Base-by-base conservation (phyloP, 1,140 invertebrate species). In the Grapholita molesta region DNA sequence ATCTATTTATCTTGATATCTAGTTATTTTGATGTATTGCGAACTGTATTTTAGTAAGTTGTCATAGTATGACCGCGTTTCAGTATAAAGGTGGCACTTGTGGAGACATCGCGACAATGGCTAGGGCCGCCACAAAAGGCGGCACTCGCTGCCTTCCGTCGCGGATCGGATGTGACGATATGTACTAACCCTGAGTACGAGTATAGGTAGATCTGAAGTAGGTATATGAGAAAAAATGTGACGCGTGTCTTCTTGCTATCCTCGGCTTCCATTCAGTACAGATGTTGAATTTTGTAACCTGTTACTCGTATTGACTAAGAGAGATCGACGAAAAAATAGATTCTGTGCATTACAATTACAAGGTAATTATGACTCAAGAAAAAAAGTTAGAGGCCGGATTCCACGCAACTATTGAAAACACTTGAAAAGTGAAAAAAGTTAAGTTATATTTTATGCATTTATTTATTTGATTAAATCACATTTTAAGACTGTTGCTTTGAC, bases 31-130 rank as follows among this genome's bases (percentile, higher is more conserved):
- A 21, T 21, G 21, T 15, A 0, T 6, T 23, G 18, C 2, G 21
- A 55, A 55, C 24, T 11, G 25, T n/a, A 55, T 11, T 8, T 8
- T 15, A 18, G 24, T 61, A 5, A 55, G 23, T 28, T 15, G n/a
- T 61, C 55, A 28, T 28, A 28, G n/a, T 61, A 25, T 61, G 28
- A 61, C 30, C 55, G 2, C 0, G n/a, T 8, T 0, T 15, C 55
- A n/a, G 25, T n/a, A 15, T 15, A 30, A 30, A 57, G 55, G 55
- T 15, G 55, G 24, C 55, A 28, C 55, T 61, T 61, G 55, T 61
- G 55, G n/a, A 61, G 55, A 61, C 55, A 61, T 32, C 55, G 55
- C 55, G 11, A 61, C 55, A 61, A 61, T 61, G 25, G 25, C 24
- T 61, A 28, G 24, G 28, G 55, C 55, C 15, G 24, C 55, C 28